Evolutionary conservation across 2,797 vertebrate species (phyloP).

Genomic region (Pipistrellus pipistrellus): DNA sequence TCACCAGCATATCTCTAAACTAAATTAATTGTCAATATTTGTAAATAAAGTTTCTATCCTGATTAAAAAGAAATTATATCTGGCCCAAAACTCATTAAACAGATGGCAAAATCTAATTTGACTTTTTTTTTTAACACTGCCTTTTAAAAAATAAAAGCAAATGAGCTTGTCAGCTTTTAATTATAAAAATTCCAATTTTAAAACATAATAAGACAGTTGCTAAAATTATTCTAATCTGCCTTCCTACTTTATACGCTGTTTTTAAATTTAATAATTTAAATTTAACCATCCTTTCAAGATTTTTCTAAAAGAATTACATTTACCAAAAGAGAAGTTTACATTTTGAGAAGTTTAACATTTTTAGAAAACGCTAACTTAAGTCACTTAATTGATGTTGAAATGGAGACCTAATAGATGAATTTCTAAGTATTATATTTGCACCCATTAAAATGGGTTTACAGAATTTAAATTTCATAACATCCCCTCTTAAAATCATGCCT

Average conservation of each 20-base stretch:
- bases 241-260: background rate
- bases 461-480: slow-evolving; percentile 51
- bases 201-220: slow-evolving; percentile 33
- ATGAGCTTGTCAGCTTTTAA: slow-evolving; percentile 63
- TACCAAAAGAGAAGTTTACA: background rate
- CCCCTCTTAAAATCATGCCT: background rate
- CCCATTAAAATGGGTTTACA: background rate
- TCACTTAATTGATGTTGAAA: slow-evolving; percentile 7
- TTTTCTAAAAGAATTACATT: slow-evolving; percentile 51
- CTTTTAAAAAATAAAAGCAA: slow-evolving; percentile 4
- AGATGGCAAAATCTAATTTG: slow-evolving; percentile 61
- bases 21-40: slow-evolving; percentile 54
- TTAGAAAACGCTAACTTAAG: slow-evolving; percentile 31
- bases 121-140: no score
- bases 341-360: slow-evolving; percentile 53
- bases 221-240: background rate
- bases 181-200: slow-evolving; percentile 61
- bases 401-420: background rate
- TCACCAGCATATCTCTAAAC: background rate
- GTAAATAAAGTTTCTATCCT: slow-evolving; percentile 10
- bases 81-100: slow-evolving; percentile 70
- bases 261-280: slow-evolving; percentile 54
- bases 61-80: slow-evolving; percentile 51
- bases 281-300: background rate
- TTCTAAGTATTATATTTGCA: slow-evolving; percentile 23